Percentiles rank a stretch among this genome's conserved stretches.
Conservation (phyloP, 1,140 invertebrate species). For the Drosophila nigromelanica region DNA sequence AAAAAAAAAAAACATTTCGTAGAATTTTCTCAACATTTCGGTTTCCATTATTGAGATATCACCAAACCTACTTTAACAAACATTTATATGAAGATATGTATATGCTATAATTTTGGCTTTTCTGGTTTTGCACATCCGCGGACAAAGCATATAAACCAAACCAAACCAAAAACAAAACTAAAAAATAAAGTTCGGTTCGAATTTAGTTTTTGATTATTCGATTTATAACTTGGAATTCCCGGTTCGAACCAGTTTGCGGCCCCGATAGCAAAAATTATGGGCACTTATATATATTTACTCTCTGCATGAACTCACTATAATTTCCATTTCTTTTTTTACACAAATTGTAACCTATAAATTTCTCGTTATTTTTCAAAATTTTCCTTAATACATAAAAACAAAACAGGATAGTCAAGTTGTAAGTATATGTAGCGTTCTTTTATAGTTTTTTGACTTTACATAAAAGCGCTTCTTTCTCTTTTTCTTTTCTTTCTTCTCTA, state of each 20-base stretch:
- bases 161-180: too few species aligned
- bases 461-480: conserved; percentile 60
- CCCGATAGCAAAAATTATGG: not conserved
- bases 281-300: conserved; percentile 10
- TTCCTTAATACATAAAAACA: conserved; percentile 57
- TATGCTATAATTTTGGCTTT: too few species aligned
- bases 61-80: not conserved
- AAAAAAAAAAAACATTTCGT: not conserved
- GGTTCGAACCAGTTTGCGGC: too few species aligned
- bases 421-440: conserved; percentile 73
- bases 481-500: conserved; percentile 12
- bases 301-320: conserved; percentile 44
- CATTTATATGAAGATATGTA: not conserved
- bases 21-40: not conserved
- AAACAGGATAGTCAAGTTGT: conserved; percentile 81
- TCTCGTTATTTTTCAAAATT: conserved; percentile 78
- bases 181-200: not conserved
- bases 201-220: too few species aligned
- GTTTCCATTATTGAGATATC: too few species aligned
- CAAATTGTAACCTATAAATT: conserved; percentile 75
- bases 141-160: too few species aligned
- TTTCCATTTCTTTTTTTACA: conserved; percentile 62
- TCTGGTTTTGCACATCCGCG: too few species aligned
- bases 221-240: too few species aligned
- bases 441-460: conserved; percentile 33